Base-by-base conservation (phyloP, 2,113 vertebrate species). In the Abramis brama region DNA sequence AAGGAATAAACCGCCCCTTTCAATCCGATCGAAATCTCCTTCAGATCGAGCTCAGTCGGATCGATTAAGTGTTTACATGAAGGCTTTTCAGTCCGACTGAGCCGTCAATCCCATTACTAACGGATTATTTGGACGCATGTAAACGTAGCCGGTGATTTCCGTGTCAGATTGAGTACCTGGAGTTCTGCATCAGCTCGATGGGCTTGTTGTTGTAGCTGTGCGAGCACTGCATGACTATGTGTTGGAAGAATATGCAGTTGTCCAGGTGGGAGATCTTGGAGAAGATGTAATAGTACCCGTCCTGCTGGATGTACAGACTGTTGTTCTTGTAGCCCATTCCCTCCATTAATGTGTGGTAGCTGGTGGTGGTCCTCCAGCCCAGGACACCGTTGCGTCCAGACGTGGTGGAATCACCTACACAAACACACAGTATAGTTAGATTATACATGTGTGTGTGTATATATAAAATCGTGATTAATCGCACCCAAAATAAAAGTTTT, bases 271-370 rank as follows among this genome's bases (percentile, higher is more conserved):
- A 80, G 57, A 95, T 75, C 88, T 94, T 95, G 83, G 93, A 93
- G 89, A 94, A 95, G 60, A 95, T 59, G 89, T 89, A 94, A 90
- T 95, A 95, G 85, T 87, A 83, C 2, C 95, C 94, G 0, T 87
- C 86, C 55, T 11, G 70, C 71, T 86, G 3, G 0, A 94, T 36
- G 6, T 84, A 23, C 78, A 95, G 66, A 1, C 5, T 59, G 11
- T 91, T 91, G 0, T 91, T 25, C 6, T 45, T 4, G 68, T 92
- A 91, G 8, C 1, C 39, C 85, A 95, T 91, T 7, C 73, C 9
- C 2, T 47, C 1, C 4, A 1, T 71, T 66, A 93, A 45, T 0
- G 85, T 27, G 0, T 92, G 88, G 0, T 47, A 70, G 39, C 85
- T 88, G 0, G 7, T 10, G 0, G 19, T 1, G n/a, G n/a, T n/a